Percentiles rank a stretch among this genome's conserved stretches.
These are phyloP conservation scores for Paraescarpia echinospica DNA, from an alignment of 1,140 invertebrate genomes.

Conservation along the genomic window DNA sequence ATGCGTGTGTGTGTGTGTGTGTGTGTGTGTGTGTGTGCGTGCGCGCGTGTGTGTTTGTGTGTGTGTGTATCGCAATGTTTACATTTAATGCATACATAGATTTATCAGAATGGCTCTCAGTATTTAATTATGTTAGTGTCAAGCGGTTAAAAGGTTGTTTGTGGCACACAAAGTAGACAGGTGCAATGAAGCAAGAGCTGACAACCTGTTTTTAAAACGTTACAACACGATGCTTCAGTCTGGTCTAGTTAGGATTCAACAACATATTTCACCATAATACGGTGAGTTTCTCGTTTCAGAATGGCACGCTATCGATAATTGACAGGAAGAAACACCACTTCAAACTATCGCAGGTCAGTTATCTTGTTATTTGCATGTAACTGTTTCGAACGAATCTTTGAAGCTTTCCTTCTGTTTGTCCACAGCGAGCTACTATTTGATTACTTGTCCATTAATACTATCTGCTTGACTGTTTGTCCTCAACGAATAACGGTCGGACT, in stretches of 20 bases:
- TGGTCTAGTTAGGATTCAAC: background rate
- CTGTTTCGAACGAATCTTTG: background rate
- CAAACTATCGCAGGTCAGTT: slow-evolving; percentile 79
- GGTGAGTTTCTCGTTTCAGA: slow-evolving; percentile 65
- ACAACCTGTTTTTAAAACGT: too few species aligned
- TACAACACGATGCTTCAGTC: too few species aligned
- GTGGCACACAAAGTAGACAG: too few species aligned
- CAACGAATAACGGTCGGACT: too few species aligned
- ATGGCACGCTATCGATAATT: slow-evolving; percentile 91
- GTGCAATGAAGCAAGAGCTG: too few species aligned
- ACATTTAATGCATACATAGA: too few species aligned
- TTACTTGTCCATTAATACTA: too few species aligned
- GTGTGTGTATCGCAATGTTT: background rate
- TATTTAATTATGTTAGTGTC: too few species aligned
- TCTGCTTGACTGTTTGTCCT: background rate
- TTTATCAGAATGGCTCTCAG: too few species aligned
- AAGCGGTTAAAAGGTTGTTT: too few species aligned
- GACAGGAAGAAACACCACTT: slow-evolving; percentile 97
- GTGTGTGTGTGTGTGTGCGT: background rate
- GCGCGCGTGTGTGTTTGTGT: background rate
- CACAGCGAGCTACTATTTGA: background rate
- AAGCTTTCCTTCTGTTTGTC: background rate
- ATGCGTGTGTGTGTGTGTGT: background rate
- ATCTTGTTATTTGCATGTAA: background rate
- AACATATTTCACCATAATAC: too few species aligned